phyloP scores from a whole-genome alignment of 2,113 vertebrate species.

The Melanocharis versteri region DNA sequence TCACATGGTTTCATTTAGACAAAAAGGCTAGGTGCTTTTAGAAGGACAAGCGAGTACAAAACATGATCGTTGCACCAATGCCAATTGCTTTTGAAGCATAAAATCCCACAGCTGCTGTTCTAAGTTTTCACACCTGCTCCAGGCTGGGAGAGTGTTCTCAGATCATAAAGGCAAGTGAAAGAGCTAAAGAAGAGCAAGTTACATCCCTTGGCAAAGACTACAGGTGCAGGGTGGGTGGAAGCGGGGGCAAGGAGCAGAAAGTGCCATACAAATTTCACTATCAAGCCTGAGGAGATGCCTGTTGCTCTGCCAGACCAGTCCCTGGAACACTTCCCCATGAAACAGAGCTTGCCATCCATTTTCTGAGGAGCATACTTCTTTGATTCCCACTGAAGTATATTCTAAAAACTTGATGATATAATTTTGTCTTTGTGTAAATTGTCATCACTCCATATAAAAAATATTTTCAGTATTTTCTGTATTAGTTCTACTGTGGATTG shows the following conservation, averaged over 20 bases:
- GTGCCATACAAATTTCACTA: not conserved
- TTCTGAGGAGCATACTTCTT: not conserved
- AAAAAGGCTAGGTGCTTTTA: not conserved
- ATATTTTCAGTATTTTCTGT: not conserved
- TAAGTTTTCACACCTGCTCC: constrained; percentile 26
- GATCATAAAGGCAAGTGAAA: constrained; percentile 1
- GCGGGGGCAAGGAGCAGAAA: not conserved
- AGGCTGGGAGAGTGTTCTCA: not conserved
- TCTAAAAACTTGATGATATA: not conserved
- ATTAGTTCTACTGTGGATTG: not conserved
- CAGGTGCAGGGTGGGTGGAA: not conserved
- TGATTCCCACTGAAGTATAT: not conserved
- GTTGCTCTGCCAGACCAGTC: not conserved
- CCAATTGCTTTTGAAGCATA: not conserved
- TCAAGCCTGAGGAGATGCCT: not conserved
- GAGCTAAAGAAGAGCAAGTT: not conserved
- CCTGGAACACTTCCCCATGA: not conserved
- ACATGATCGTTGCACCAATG: not conserved
- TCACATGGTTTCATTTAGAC: not conserved
- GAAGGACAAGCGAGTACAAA: not conserved
- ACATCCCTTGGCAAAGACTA: not conserved
- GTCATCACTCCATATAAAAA: not conserved
- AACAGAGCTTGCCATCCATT: not conserved
- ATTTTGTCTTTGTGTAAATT: not conserved
- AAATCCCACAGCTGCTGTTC: constrained; percentile 7